These are phyloP conservation scores for Drosophila phalerata DNA, from an alignment of 2,888 invertebrate species.

Conservation along the genomic window DNA sequence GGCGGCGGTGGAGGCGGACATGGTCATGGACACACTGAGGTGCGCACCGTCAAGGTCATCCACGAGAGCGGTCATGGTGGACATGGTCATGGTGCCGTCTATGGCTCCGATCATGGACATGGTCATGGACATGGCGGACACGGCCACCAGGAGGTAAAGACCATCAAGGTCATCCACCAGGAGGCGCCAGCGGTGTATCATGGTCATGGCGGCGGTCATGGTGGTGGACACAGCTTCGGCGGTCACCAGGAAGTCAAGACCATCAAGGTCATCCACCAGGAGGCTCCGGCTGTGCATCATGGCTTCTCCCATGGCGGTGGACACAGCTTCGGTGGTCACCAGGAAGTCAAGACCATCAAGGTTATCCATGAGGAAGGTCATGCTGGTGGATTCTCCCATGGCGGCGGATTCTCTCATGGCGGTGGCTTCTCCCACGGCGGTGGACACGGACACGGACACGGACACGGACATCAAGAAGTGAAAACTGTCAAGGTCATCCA, in stretches of 20 bases:
- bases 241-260: constrained; percentile 72
- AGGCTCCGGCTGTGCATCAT: constrained; percentile 31
- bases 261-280: constrained; percentile 72
- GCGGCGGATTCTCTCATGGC: constrained; percentile 29
- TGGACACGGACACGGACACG: constrained; percentile 16
- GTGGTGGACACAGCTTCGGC: constrained; percentile 28
- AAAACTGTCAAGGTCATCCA: constrained; percentile 71
- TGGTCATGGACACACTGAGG: constrained; percentile 51
- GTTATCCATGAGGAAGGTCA: constrained; percentile 69
- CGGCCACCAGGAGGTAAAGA: constrained; percentile 50
- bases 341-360: constrained; percentile 71
- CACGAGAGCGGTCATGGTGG: constrained; percentile 44
- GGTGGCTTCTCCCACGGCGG: constrained; percentile 37
- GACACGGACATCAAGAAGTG: constrained; percentile 55
- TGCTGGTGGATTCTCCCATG: constrained; percentile 33
- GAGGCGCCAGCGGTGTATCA: constrained; percentile 42
- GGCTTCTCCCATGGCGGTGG: constrained; percentile 45
- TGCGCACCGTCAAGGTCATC: constrained; percentile 66
- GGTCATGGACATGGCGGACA: constrained; percentile 34
- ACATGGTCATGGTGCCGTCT: constrained; percentile 28
- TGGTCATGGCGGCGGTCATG: constrained; percentile 26
- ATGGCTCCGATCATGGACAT: constrained; percentile 24
- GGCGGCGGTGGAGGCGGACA: constrained; percentile 32
- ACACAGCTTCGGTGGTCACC: constrained; percentile 48
- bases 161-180: constrained; percentile 62